These are phyloP conservation scores for Trematomus loennbergii DNA, from an alignment of 2,113 vertebrate species.

Conservation along the genomic window DNA sequence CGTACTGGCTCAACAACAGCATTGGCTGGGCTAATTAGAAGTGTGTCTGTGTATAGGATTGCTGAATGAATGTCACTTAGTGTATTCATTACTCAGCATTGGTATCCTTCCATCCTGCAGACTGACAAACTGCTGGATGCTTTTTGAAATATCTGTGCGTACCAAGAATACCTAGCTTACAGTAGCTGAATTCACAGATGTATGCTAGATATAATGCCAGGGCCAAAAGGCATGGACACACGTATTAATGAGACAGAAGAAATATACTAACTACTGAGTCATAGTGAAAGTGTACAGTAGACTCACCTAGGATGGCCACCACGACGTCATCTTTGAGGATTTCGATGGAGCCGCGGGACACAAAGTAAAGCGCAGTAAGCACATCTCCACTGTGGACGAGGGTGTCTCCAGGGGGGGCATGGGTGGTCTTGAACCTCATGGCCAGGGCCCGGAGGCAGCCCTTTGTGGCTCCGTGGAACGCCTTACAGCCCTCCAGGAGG, in stretches of 20 bases:
- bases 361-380: slow-evolving; percentile 95
- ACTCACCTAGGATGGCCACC: slow-evolving; percentile 96
- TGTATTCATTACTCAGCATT: background rate
- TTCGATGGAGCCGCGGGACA: slow-evolving; percentile 97
- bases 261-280: background rate
- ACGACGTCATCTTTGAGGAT: slow-evolving; percentile 98
- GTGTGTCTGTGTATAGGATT: background rate
- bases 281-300: no score
- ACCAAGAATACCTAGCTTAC: no score
- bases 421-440: slow-evolving; percentile 99
- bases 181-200: no score
- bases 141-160: no score
- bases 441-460: slow-evolving; percentile 97
- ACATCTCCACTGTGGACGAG: slow-evolving; percentile 96
- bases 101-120: background rate
- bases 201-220: no score
- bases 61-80: background rate
- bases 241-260: no score
- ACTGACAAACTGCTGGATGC: background rate
- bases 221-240: no score
- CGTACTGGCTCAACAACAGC: background rate
- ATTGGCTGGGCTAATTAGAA: slow-evolving; percentile 2
- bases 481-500: slow-evolving; percentile 95
- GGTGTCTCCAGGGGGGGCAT: slow-evolving; percentile 96
- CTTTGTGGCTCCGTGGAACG: slow-evolving; percentile 94